These are phyloP conservation scores for Drosophila villosipedis DNA, from an alignment of 2,888 invertebrate species.

Conservation along the genomic window DNA sequence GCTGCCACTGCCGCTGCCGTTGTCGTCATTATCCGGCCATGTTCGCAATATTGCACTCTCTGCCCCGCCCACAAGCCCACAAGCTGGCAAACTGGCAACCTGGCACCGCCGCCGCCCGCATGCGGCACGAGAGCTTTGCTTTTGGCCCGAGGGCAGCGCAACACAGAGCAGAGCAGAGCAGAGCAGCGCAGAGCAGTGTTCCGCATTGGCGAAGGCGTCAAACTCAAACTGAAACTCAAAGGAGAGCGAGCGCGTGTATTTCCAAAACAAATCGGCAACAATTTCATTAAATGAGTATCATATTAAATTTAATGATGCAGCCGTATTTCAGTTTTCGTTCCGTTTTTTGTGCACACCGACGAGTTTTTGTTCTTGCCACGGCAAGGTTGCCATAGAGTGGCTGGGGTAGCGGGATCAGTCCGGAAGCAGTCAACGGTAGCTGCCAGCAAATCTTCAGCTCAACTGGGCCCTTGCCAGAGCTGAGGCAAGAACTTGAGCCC, in stretches of 20 bases:
- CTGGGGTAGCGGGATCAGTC: conserved; percentile 24
- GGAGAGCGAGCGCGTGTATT: conserved; percentile 83
- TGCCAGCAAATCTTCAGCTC: conserved; percentile 65
- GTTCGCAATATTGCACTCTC: conserved; percentile 80
- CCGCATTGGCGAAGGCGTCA: conserved; percentile 71
- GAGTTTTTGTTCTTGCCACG: conserved; percentile 71
- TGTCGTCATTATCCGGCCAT: conserved; percentile 77
- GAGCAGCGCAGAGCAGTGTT: conserved; percentile 31
- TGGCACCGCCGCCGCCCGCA: conserved; percentile 54
- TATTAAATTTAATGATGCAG: conserved; percentile 86
- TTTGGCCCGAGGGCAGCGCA: conserved; percentile 45
- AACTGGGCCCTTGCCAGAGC: conserved; percentile 26
- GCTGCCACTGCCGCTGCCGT: conserved; percentile 35
- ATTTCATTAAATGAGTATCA: conserved; percentile 86
- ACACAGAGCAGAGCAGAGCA: conserved; percentile 14
- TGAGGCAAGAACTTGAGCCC: conserved; percentile 19
- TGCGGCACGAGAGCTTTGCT: conserved; percentile 49
- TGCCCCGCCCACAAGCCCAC: conserved; percentile 57
- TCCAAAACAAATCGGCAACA: conserved; percentile 86
- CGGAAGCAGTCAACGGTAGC: conserved; percentile 60
- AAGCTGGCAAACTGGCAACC: conserved; percentile 8
- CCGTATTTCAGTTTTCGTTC: conserved; percentile 86
- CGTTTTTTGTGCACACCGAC: conserved; percentile 61
- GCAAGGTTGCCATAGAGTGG: conserved; percentile 11
- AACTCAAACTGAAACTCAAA: conserved; percentile 31